Evolutionary conservation across 1,140 invertebrate genomes (phyloP).

Genomic region (Lasioglossum albipes): DNA sequence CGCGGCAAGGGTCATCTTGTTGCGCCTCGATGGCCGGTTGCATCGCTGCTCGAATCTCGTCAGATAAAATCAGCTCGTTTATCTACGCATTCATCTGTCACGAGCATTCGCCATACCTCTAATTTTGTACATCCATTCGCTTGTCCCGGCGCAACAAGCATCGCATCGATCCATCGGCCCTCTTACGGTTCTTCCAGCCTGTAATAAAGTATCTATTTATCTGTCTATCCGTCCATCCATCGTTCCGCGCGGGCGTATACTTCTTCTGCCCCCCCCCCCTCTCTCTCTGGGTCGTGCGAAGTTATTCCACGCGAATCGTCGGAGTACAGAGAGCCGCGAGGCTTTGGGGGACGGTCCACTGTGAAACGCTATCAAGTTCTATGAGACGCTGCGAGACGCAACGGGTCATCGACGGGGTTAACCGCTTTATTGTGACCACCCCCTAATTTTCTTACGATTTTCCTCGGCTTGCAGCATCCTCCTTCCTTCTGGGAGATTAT

Average conservation of each 20-base stretch:
- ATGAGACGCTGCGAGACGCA: too few species aligned
- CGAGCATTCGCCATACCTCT: slow-evolving; percentile 23
- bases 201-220: slow-evolving; percentile 48
- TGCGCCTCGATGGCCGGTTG: neutral
- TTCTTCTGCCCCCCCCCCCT: slow-evolving; percentile 2
- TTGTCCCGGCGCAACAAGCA: neutral
- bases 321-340: slow-evolving; percentile 33
- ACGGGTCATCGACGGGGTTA: slow-evolving; percentile 37
- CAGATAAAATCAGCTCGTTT: slow-evolving; percentile 40
- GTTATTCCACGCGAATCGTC: slow-evolving; percentile 45
- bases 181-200: slow-evolving; percentile 29
- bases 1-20: slow-evolving; percentile 18
- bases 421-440: slow-evolving; percentile 31
- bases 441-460: too few species aligned
- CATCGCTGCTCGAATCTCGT: slow-evolving; percentile 21
- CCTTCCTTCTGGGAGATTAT: too few species aligned
- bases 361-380: too few species aligned
- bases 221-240: slow-evolving; percentile 44
- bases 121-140: slow-evolving; percentile 40
- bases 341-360: neutral
- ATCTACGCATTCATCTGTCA: slow-evolving; percentile 48
- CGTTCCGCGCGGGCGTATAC: slow-evolving; percentile 22
- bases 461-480: too few species aligned
- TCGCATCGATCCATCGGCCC: slow-evolving; percentile 12
- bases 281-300: slow-evolving; percentile 43